phyloP scores from a whole-genome alignment of 2,797 vertebrate genomes.

The Brotula barbata region DNA sequence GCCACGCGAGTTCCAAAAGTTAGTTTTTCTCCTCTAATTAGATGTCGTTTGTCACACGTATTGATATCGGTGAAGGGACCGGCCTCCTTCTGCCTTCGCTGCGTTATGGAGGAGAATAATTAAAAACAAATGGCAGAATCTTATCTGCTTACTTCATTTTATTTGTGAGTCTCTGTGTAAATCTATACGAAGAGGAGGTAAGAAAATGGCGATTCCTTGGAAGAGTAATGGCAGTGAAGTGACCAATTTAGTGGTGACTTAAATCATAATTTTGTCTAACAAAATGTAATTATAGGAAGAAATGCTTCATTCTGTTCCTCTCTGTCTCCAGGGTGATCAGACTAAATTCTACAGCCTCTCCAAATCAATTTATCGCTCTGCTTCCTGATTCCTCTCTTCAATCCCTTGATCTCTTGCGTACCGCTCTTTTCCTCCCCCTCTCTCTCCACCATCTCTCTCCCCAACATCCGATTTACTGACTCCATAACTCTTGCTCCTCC shows the following conservation, averaged over 20 bases:
- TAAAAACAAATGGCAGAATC: not conserved
- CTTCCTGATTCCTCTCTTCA: slow-evolving; percentile 6
- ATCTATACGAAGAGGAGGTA: too few species aligned
- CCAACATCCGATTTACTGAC: not conserved
- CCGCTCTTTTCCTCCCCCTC: not conserved
- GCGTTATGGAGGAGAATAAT: not conserved
- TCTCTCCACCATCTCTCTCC: slow-evolving; percentile 4
- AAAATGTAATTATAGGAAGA: slow-evolving; percentile 47
- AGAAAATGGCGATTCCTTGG: too few species aligned
- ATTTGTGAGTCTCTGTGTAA: too few species aligned
- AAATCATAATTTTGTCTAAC: slow-evolving; percentile 56
- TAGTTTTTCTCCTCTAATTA: too few species aligned
- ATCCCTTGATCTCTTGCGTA: slow-evolving; percentile 9
- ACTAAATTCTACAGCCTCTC: slow-evolving; percentile 41
- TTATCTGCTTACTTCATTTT: not conserved
- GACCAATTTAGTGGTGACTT: slow-evolving; percentile 9
- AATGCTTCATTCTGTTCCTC: slow-evolving; percentile 45
- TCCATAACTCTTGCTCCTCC: slow-evolving; percentile 3
- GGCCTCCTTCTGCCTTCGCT: too few species aligned
- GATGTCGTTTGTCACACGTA: too few species aligned
- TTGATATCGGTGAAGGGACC: too few species aligned
- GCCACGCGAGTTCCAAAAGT: too few species aligned
- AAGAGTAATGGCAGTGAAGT: slow-evolving; percentile 24
- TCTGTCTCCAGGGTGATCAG: slow-evolving; percentile 38
- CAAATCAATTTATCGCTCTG: slow-evolving; percentile 51